phyloP scores from a whole-genome alignment of 2,888 invertebrate genomes.

The Cryptus viduatorius region DNA sequence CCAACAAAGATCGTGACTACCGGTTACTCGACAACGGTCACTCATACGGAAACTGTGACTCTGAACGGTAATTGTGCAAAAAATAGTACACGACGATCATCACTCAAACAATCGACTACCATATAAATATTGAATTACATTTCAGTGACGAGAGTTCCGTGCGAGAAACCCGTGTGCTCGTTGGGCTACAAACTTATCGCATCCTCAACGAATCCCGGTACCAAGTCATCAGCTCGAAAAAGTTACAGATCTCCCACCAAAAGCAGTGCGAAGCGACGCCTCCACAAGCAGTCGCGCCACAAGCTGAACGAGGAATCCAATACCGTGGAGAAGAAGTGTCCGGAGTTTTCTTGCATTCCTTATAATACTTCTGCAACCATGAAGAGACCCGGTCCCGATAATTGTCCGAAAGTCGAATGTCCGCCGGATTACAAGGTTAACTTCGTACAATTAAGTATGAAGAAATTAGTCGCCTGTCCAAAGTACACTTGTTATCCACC shows the following conservation, averaged over 20 bases:
- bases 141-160: conserved; percentile 60
- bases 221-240: conserved; percentile 33
- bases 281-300: conserved; percentile 65
- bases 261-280: conserved; percentile 83
- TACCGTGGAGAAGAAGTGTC: conserved; percentile 83
- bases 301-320: neutral
- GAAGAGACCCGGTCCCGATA: conserved; percentile 52
- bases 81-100: neutral
- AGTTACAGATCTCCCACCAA: conserved; percentile 42
- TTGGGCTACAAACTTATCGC: conserved; percentile 85
- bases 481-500: conserved; percentile 89
- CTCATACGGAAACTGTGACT: conserved; percentile 42
- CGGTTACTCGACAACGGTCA: conserved; percentile 56
- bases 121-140: neutral
- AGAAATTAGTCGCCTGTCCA: conserved; percentile 75
- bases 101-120: neutral
- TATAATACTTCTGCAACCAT: conserved; percentile 83
- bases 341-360: conserved; percentile 87
- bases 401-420: conserved; percentile 86
- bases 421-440: conserved; percentile 87
- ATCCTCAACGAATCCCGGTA: conserved; percentile 74
- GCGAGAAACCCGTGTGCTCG: conserved; percentile 85
- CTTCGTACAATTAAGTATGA: conserved; percentile 83
- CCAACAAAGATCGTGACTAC: conserved; percentile 65
- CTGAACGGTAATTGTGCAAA: conserved; percentile 61